These are phyloP conservation scores for Fragum fragum DNA, from an alignment of 2,888 invertebrate genomes.

Conservation along the genomic window DNA sequence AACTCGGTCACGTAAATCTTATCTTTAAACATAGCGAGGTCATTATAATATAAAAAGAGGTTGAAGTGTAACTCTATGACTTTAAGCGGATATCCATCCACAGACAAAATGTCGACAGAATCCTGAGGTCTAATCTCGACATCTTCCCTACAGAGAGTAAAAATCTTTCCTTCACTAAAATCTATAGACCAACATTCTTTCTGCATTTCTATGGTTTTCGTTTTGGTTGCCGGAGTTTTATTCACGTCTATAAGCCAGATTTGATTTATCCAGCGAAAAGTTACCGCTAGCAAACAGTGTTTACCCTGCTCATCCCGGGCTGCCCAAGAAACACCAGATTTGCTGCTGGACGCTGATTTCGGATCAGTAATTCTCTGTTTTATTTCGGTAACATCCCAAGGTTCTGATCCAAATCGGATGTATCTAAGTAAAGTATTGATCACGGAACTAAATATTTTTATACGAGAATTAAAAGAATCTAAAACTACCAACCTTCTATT, in stretches of 20 bases:
- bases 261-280: not conserved
- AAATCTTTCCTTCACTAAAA: not conserved
- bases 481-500: not conserved
- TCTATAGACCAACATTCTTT: not conserved
- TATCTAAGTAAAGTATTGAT: not conserved
- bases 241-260: not conserved
- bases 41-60: not conserved
- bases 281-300: not conserved
- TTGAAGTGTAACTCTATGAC: not conserved
- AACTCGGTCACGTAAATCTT: not conserved
- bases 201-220: not conserved
- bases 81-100: not conserved
- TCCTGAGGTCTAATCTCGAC: not conserved
- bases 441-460: not conserved
- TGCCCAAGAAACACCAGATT: not conserved
- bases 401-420: not conserved
- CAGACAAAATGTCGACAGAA: not conserved
- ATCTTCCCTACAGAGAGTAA: not conserved
- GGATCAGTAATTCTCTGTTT: not conserved
- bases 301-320: too few relatives aligned
- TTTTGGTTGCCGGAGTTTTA: not conserved
- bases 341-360: not conserved
- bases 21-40: not conserved
- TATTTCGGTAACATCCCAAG: not conserved
- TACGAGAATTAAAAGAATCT: not conserved